Conservation (phyloP, 1,140 invertebrate genomes). For the Lithobius niger region DNA sequence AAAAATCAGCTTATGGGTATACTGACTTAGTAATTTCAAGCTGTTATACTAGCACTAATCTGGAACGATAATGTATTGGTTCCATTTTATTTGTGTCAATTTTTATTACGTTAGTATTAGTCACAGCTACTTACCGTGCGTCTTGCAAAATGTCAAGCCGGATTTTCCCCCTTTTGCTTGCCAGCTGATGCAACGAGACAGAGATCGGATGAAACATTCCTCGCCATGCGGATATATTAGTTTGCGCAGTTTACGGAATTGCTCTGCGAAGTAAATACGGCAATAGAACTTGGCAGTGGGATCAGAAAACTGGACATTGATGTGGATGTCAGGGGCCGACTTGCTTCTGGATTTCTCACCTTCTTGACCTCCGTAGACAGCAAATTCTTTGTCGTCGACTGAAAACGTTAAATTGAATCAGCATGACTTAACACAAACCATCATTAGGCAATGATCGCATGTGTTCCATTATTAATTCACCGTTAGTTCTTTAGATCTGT, state of each 20-base stretch:
- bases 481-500: too few relatives aligned
- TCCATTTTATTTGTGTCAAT: too few relatives aligned
- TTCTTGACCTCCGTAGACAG: neutral
- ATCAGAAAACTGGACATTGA: conserved; percentile 66
- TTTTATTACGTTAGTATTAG: too few relatives aligned
- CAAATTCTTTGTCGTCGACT: conserved; percentile 1
- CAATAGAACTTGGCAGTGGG: conserved; percentile 63
- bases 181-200: conserved; percentile 84
- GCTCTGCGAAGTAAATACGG: conserved; percentile 67
- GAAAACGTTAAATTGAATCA: too few relatives aligned
- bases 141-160: conserved; percentile 91
- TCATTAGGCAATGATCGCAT: too few relatives aligned
- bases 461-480: too few relatives aligned
- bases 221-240: conserved; percentile 55
- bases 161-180: conserved; percentile 91
- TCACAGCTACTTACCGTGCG: conserved; percentile 63
- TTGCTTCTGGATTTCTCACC: conserved; percentile 13
- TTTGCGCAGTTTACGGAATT: conserved; percentile 61
- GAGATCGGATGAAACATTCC: conserved; percentile 52
- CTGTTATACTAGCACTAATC: too few relatives aligned
- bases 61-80: too few relatives aligned
- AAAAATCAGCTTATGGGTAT: too few relatives aligned
- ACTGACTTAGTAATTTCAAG: too few relatives aligned
- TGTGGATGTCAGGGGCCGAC: conserved; percentile 32
- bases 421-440: too few relatives aligned